phyloP scores from a whole-genome alignment of 2,797 vertebrate species.

The Oreonectes daqikongensis region DNA sequence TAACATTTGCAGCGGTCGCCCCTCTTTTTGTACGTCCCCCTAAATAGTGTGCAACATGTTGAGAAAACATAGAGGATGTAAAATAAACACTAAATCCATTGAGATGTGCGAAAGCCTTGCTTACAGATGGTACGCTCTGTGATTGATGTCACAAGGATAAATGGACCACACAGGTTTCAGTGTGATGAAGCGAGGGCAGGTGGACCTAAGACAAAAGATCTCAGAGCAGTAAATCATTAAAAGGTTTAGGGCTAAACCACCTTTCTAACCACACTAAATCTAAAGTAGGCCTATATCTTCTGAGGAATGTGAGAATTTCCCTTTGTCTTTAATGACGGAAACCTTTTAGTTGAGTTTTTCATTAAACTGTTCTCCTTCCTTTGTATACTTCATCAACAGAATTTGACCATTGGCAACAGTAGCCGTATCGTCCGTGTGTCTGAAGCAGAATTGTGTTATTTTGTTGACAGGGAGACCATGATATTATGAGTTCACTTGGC shows the following conservation, averaged over 20 bases:
- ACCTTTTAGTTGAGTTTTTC: constrained; percentile 12
- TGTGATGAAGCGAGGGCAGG: constrained; percentile 46
- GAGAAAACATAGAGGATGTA: constrained; percentile 44
- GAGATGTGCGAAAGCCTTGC: constrained; percentile 39
- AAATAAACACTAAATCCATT: constrained; percentile 46
- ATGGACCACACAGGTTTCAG: constrained; percentile 46
- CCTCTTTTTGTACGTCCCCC: constrained; percentile 39
- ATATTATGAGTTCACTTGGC: background rate
- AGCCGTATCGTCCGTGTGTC: constrained; percentile 13
- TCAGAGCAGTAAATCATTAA: background rate
- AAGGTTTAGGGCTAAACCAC: constrained; percentile 7
- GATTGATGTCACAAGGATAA: constrained; percentile 51
- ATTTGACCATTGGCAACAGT: constrained; percentile 1
- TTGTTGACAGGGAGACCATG: background rate
- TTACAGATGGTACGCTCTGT: constrained; percentile 2
- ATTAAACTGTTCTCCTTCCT: background rate
- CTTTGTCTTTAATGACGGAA: background rate
- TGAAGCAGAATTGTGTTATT: background rate
- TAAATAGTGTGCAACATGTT: constrained; percentile 40
- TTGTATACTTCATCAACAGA: constrained; percentile 16
- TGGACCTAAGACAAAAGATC: constrained; percentile 50
- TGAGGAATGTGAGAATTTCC: background rate
- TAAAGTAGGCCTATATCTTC: background rate
- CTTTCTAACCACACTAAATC: background rate
- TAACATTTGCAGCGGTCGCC: constrained; percentile 28